Conservation (phyloP, 2,888 invertebrate genomes). For the Boloria selene region DNA sequence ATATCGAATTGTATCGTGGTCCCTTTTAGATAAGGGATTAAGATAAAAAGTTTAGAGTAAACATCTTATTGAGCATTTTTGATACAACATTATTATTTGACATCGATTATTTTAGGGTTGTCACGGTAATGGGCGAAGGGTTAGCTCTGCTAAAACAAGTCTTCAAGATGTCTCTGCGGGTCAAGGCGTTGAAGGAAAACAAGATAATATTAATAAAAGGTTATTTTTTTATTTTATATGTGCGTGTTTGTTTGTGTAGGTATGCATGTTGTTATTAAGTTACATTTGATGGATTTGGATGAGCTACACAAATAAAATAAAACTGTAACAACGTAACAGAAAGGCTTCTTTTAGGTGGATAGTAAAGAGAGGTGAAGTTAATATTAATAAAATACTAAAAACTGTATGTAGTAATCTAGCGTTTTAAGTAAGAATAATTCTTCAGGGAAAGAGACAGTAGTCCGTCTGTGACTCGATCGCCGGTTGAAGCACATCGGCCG, state of each 20-base stretch:
- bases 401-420: neutral
- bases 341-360: too few relatives aligned
- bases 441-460: conserved; percentile 52
- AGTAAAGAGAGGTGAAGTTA: neutral
- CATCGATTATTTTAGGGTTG: conserved; percentile 34
- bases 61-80: neutral
- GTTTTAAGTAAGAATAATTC: neutral
- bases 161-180: conserved; percentile 56
- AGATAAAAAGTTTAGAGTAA: too few relatives aligned
- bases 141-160: conserved; percentile 59
- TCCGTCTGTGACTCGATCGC: conserved; percentile 51
- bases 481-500: conserved; percentile 41
- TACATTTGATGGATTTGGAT: too few relatives aligned
- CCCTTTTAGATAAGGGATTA: too few relatives aligned
- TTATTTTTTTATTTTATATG: conserved; percentile 27
- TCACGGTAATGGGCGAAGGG: conserved; percentile 48
- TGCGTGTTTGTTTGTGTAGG: neutral
- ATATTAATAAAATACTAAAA: neutral
- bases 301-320: too few relatives aligned
- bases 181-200: conserved; percentile 41
- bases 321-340: too few relatives aligned
- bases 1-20: too few relatives aligned
- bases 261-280: too few relatives aligned
- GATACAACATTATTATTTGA: neutral
- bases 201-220: conserved; percentile 51